phyloP scores from a whole-genome alignment of 2,888 invertebrate species.

The Siphonodentalium dalli region DNA sequence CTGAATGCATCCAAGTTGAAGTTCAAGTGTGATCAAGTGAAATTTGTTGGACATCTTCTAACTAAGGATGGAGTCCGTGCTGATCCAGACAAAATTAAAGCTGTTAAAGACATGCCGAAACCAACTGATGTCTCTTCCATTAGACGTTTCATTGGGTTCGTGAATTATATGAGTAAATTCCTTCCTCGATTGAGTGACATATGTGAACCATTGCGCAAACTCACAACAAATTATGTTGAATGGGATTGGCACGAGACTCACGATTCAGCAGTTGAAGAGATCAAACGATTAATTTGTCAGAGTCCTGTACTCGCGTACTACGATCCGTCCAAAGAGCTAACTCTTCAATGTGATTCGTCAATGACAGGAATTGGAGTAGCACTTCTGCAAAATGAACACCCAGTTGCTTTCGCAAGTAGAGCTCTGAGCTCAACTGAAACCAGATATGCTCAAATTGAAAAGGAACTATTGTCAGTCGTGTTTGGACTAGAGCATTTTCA shows the following conservation, averaged over 20 bases:
- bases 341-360: constrained; percentile 19
- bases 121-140: constrained; percentile 21
- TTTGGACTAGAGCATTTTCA: constrained; percentile 54
- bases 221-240: constrained; percentile 21
- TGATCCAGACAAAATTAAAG: constrained; percentile 26
- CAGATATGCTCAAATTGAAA: constrained; percentile 29
- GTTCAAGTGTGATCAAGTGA: constrained; percentile 18
- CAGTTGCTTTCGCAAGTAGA: constrained; percentile 25
- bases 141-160: constrained; percentile 24
- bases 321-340: constrained; percentile 11
- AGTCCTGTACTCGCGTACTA: constrained; percentile 20
- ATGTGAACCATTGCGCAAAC: constrained; percentile 27
- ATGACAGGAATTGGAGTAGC: constrained; percentile 21
- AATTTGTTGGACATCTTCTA: constrained; percentile 28
- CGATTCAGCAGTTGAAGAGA: constrained; percentile 11
- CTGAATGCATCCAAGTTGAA: constrained; percentile 26
- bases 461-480: constrained; percentile 36
- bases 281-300: constrained; percentile 13
- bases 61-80: constrained; percentile 24
- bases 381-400: constrained; percentile 17
- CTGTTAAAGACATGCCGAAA: constrained; percentile 27
- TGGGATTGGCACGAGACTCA: constrained; percentile 21
- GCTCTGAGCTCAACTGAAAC: constrained; percentile 19
- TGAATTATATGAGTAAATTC: constrained; percentile 31
- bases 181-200: constrained; percentile 28